Conservation (phyloP, 1,140 invertebrate genomes). For the Drosophila kepulauana region DNA sequence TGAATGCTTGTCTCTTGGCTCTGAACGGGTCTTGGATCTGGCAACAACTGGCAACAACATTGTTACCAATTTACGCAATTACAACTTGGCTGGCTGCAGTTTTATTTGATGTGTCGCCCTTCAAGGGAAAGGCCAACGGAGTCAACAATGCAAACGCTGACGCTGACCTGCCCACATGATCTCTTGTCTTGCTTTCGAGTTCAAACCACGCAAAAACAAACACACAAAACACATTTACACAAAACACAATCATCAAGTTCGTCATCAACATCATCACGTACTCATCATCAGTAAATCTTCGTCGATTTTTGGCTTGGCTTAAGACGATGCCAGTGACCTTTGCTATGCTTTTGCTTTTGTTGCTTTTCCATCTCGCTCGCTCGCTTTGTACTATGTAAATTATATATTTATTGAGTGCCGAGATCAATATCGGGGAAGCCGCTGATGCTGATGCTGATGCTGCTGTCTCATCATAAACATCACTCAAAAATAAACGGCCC, state of each 20-base stretch:
- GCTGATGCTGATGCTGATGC: conserved; percentile 24
- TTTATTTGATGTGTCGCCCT: conserved; percentile 58
- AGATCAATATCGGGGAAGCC: conserved; percentile 69
- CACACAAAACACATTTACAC: background rate
- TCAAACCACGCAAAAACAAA: conserved; percentile 20
- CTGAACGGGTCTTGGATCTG: conserved; percentile 28
- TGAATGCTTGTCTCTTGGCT: conserved; percentile 23
- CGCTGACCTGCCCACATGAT: conserved; percentile 59
- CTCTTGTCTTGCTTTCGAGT: conserved; percentile 39
- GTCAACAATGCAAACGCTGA: conserved; percentile 23
- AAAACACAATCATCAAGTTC: conserved; percentile 16
- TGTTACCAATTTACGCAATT: conserved; percentile 64
- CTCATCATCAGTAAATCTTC: conserved; percentile 45
- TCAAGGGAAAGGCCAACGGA: conserved; percentile 36
- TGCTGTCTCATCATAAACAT: conserved; percentile 39
- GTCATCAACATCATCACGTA: conserved; percentile 51
- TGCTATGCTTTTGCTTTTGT: conserved; percentile 45
- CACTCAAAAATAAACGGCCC: conserved; percentile 17
- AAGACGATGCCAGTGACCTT: conserved; percentile 77
- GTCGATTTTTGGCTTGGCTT: conserved; percentile 32
- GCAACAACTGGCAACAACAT: background rate
- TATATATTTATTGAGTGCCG: conserved; percentile 38
- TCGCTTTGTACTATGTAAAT: conserved; percentile 46
- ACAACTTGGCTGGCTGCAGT: conserved; percentile 44
- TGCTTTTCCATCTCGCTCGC: conserved; percentile 21